A percentile compares a stretch with the other conserved stretches of the same genome.
Evolutionary conservation across 1,140 invertebrate genomes (phyloP).

Genomic region (Pantala flavescens): DNA sequence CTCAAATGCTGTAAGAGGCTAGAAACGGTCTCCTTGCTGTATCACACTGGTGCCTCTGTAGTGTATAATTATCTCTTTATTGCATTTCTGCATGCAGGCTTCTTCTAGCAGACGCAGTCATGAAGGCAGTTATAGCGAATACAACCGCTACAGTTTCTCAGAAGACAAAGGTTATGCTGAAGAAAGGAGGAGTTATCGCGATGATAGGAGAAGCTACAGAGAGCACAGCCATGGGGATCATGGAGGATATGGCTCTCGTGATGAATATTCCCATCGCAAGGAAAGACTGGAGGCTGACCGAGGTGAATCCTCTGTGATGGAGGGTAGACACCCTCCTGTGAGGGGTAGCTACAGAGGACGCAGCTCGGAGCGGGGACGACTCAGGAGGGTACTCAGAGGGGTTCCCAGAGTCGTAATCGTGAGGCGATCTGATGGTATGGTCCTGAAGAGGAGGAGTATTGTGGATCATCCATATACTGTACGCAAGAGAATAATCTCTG

Average conservation of each 20-base stretch:
- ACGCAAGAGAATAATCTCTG: slow-evolving; percentile 21
- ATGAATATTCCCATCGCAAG: slow-evolving; percentile 20
- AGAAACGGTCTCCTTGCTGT: not conserved
- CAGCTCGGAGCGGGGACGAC: slow-evolving; percentile 15
- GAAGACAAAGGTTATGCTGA: slow-evolving; percentile 23
- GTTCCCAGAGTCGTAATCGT: slow-evolving; percentile 19
- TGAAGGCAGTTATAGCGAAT: slow-evolving; percentile 22
- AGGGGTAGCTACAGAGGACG: slow-evolving; percentile 13
- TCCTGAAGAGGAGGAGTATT: slow-evolving; percentile 19
- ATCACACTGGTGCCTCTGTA: not conserved
- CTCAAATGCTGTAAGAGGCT: not conserved
- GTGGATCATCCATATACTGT: slow-evolving; percentile 20
- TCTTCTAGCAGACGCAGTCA: slow-evolving; percentile 24
- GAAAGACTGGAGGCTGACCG: slow-evolving; percentile 19
- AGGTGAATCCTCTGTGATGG: not conserved
- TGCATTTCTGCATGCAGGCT: slow-evolving; percentile 17
- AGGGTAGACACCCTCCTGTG: slow-evolving; percentile 14
- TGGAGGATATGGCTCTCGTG: slow-evolving; percentile 16
- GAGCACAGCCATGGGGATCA: slow-evolving; percentile 16
- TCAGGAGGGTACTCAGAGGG: slow-evolving; percentile 20
- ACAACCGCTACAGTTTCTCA: slow-evolving; percentile 22
- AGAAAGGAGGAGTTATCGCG: slow-evolving; percentile 21
- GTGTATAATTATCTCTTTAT: slow-evolving; percentile 15
- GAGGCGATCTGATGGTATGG: slow-evolving; percentile 18
- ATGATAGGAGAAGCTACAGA: slow-evolving; percentile 21